These are phyloP conservation scores for Drosophila kuntzei DNA, from an alignment of 2,888 invertebrate genomes.

Conservation along the genomic window DNA sequence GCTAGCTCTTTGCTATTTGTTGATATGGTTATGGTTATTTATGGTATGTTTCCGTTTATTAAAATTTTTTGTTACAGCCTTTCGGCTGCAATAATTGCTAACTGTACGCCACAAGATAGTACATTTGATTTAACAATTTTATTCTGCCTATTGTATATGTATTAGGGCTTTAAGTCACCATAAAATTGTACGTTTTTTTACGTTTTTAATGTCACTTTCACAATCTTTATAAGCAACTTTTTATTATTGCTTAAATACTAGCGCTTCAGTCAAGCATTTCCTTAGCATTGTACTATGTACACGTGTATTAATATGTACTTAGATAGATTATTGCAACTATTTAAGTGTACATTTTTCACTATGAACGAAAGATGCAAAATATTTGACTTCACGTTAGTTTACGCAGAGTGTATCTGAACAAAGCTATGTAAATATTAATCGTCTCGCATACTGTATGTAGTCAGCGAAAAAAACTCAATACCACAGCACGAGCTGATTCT, in stretches of 20 bases:
- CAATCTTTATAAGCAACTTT: constrained; percentile 32
- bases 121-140: constrained; percentile 79
- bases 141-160: constrained; percentile 74
- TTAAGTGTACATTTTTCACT: constrained; percentile 15
- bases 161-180: constrained; percentile 19
- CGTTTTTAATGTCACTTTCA: constrained; percentile 41
- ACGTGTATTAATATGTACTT: constrained; percentile 16
- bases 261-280: constrained; percentile 24
- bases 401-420: constrained; percentile 56
- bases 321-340: constrained; percentile 26
- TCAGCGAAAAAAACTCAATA: constrained; percentile 30
- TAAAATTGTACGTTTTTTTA: constrained; percentile 10
- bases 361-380: constrained; percentile 25
- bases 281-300: constrained; percentile 9
- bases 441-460: constrained; percentile 29
- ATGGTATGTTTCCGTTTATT: constrained; percentile 15
- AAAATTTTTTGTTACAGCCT: constrained; percentile 48
- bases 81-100: constrained; percentile 74
- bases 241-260: constrained; percentile 13
- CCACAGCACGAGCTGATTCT: constrained; percentile 26
- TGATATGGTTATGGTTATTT: constrained; percentile 11
- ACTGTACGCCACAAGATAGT: constrained; percentile 83
- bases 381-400: constrained; percentile 38
- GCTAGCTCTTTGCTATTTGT: constrained; percentile 3
- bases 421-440: constrained; percentile 39